Evolutionary conservation across 1,140 invertebrate species (phyloP), one percentile per base, ranked within the genome.

Genomic region (Brachionus rotundiformis): DNA sequence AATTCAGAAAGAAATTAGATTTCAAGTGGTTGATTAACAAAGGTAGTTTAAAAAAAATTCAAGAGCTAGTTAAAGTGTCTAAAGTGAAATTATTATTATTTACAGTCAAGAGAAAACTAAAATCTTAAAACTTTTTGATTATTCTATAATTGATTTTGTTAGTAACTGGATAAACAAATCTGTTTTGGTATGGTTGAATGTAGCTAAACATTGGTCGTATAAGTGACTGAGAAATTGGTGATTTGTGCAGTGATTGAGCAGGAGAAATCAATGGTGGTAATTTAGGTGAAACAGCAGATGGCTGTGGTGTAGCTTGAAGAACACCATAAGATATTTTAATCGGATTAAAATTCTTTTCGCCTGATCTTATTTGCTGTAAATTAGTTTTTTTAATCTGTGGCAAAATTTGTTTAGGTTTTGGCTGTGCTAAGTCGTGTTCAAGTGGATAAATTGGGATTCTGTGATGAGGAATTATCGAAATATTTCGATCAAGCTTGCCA

Each of bases 121-220:
- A 54, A 54, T 54, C 47, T 54, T 54, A 54, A 54, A 54, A 54
- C 19, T 54, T 54, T 54, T 19, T 54, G 16, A 54, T 54, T 54
- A 54, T 54, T 54, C 8, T 54, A 54, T 54, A 54, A 54, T 54
- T 54, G 1, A 54, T 54, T 19, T 54, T 54, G 47, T 54, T 54
- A 54, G 47, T 54, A 23, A 54, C 47, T 54, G 47, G 47, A 19
- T 19, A 54, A 54, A 7, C 19, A 8, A 19, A 54, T 16, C 23
- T 54, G 8, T 23, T 54, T 7, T 54, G 47, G 23, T 54, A 54
- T 8, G 47, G 47, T 8, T 54, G 47, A 54, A 23, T 19, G 3
- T 54, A 54, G 8, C 23, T 54, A 1, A 54, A 54, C 23, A 7
- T 10, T 7, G 47, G 19, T 8, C 47, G 47, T 2, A 54, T 54